Conservation (phyloP, 1,140 invertebrate genomes). For the Drosophila orosa region DNA sequence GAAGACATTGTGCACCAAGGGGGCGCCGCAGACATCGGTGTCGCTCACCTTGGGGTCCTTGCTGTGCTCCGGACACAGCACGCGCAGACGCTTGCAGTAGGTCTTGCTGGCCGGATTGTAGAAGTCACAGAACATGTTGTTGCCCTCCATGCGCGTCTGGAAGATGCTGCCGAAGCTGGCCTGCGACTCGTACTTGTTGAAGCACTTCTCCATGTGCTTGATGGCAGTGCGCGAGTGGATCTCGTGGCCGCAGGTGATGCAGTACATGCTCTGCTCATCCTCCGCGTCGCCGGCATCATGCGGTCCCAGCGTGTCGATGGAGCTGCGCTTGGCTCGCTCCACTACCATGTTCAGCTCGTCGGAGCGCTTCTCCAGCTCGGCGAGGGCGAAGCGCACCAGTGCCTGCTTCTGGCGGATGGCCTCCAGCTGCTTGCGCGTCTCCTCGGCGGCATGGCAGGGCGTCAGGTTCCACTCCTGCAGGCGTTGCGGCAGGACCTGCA, state of each 20-base stretch:
- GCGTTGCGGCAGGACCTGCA: slow-evolving; percentile 92
- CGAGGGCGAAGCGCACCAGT: slow-evolving; percentile 90
- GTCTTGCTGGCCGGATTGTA: slow-evolving; percentile 95
- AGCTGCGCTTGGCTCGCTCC: slow-evolving; percentile 89
- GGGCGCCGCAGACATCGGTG: slow-evolving; percentile 95
- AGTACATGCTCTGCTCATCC: slow-evolving; percentile 95
- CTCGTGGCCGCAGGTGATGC: slow-evolving; percentile 98
- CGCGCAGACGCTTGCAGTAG: slow-evolving; percentile 97
- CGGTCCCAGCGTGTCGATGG: slow-evolving; percentile 86
- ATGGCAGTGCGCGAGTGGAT: slow-evolving; percentile 94
- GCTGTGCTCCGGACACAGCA: slow-evolving; percentile 98
- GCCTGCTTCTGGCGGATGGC: slow-evolving; percentile 91
- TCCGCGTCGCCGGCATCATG: slow-evolving; percentile 86
- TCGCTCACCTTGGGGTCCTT: slow-evolving; percentile 96
- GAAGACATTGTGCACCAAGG: slow-evolving; percentile 93
- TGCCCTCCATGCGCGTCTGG: slow-evolving; percentile 96
- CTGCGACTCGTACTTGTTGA: slow-evolving; percentile 98
- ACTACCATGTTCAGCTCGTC: slow-evolving; percentile 93
- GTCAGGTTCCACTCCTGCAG: slow-evolving; percentile 97
- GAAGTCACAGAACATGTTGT: slow-evolving; percentile 98
- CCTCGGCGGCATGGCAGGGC: slow-evolving; percentile 94
- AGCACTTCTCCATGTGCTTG: slow-evolving; percentile 98
- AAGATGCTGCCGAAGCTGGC: slow-evolving; percentile 98
- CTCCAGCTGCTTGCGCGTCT: slow-evolving; percentile 93
- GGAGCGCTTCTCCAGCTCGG: slow-evolving; percentile 91